These are phyloP conservation scores for Regulus satrapa DNA, from an alignment of 2,113 vertebrate species.

Conservation along the genomic window DNA sequence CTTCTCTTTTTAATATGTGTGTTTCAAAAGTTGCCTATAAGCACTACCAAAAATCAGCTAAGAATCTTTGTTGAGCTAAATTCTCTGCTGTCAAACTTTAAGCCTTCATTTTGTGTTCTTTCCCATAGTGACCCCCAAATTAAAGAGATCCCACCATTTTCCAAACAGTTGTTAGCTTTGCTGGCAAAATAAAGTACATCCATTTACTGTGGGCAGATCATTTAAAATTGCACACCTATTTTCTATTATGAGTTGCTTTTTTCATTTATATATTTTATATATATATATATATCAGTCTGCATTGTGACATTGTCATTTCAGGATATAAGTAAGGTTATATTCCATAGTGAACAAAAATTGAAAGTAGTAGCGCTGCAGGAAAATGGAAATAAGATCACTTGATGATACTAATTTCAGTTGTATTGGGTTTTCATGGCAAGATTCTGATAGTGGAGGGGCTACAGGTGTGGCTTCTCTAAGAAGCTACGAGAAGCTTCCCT, in stretches of 20 bases:
- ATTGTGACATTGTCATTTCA: neutral
- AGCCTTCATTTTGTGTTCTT: neutral
- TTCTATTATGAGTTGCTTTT: neutral
- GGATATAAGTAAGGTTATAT: neutral
- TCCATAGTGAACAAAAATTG: neutral
- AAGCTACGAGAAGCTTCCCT: neutral
- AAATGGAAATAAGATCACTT: neutral
- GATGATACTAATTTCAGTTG: neutral
- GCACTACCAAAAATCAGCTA: neutral
- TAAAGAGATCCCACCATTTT: neutral
- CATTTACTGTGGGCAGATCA: neutral
- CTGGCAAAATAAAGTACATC: neutral
- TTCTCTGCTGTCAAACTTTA: neutral
- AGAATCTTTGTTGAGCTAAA: neutral
- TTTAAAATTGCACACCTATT: neutral
- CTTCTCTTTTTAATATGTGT: too few species aligned
- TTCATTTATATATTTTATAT: neutral
- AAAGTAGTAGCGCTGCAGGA: neutral
- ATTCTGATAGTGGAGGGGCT: neutral
- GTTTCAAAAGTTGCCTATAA: neutral
- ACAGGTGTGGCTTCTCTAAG: neutral
- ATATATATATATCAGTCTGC: neutral
- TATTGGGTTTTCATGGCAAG: neutral
- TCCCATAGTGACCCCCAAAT: neutral
- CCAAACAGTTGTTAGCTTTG: neutral